Evolutionary conservation across 2,888 invertebrate genomes (phyloP).

Genomic region (Volucella inflata): DNA sequence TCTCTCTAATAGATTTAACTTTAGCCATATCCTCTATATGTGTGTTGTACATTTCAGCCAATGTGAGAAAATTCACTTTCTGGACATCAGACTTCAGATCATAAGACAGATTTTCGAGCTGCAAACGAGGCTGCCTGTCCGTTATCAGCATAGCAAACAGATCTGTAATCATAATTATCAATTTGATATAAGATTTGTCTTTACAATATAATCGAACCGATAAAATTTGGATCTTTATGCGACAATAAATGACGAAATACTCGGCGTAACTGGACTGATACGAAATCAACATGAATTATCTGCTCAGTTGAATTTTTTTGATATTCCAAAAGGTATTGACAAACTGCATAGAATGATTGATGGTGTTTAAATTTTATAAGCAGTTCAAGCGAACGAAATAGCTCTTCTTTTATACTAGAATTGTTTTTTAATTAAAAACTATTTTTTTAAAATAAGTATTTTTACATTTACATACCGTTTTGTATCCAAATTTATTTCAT

Average conservation of each 20-base stretch:
- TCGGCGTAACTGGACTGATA: slow-evolving; percentile 80
- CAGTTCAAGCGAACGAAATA: slow-evolving; percentile 80
- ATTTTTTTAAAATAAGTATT: not conserved
- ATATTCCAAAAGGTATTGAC: slow-evolving; percentile 80
- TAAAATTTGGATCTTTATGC: slow-evolving; percentile 81
- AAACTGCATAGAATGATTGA: slow-evolving; percentile 81
- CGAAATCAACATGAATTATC: slow-evolving; percentile 79
- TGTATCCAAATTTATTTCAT: slow-evolving; percentile 75
- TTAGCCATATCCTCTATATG: slow-evolving; percentile 79
- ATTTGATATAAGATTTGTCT: not conserved
- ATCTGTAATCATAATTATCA: slow-evolving; percentile 75
- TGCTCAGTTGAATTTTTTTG: slow-evolving; percentile 78
- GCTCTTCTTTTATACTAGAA: slow-evolving; percentile 78
- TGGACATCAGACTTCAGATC: slow-evolving; percentile 82
- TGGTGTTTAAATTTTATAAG: slow-evolving; percentile 82
- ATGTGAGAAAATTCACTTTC: slow-evolving; percentile 81
- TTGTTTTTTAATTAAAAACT: not conserved
- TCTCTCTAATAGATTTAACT: slow-evolving; percentile 79
- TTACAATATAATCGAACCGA: slow-evolving; percentile 77
- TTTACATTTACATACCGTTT: slow-evolving; percentile 73
- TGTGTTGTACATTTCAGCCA: slow-evolving; percentile 82
- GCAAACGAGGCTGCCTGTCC: slow-evolving; percentile 77
- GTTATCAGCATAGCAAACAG: slow-evolving; percentile 81
- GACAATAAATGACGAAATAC: slow-evolving; percentile 81
- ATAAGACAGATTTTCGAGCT: slow-evolving; percentile 79